Base-by-base conservation (phyloP, 2,888 invertebrate genomes). In the Lobophora halterata region DNA sequence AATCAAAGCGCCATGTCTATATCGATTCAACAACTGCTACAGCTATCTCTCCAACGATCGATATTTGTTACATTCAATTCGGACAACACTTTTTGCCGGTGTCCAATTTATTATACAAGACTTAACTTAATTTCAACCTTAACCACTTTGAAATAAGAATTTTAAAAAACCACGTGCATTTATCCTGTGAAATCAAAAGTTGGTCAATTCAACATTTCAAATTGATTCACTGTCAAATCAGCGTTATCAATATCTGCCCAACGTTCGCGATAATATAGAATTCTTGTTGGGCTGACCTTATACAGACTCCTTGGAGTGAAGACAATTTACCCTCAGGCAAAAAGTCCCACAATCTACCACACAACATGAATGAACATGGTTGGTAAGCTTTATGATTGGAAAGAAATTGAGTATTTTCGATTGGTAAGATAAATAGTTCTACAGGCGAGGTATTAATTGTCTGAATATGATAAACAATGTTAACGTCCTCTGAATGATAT, bases 1-100 rank as follows among this genome's bases (percentile, higher is more conserved):
- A 85, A 86, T 85, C 86, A 85, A 81, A 81, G 75, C 77, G 65
- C 78, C 82, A 75, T 80, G 85, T 85, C 80, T 74, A 71, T 78
- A 81, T 81, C 79, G 76, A 80, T 79, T 72, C 79, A 76, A 81
- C 81, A 79, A 82, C 72, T 57, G 68, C 72, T 67, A 69, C 39
- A 68, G 76, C 80, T 82, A 85, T 86, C 86, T 77, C 44, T 52
- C 57, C 55, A 61, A 75, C 78, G 76, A 85, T 86, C 83, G 75
- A 79, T 81, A 81, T 82, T 82, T 79, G 79, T 85, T 76, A 76
- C 75, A 71, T 78, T 79, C 65, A 63, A 65, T 65, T 61, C n/a
- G 55, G 68, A 76, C 65, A 80, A 71, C 55, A 44, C 52, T 63
- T 65, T 67, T 62, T 69, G 48, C 60, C 34, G 53, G 39, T 56